These are phyloP conservation scores for Phaonia tiefii DNA, from an alignment of 2,888 invertebrate species.

Conservation along the genomic window DNA sequence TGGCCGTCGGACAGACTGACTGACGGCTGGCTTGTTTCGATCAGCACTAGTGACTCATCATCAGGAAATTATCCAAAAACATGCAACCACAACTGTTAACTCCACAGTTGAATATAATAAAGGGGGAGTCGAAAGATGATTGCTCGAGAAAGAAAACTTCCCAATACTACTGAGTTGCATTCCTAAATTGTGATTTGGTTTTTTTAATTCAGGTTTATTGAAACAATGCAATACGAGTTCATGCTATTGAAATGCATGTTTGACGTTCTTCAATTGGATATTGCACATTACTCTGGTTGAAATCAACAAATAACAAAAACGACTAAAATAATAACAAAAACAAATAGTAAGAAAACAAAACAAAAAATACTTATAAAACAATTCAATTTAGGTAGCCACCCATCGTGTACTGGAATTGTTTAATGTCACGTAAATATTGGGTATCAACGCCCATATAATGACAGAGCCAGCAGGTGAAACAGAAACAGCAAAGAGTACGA, in stretches of 20 bases:
- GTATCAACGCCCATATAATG: constrained; percentile 1
- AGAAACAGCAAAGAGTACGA: background rate
- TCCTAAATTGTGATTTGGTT: too few relatives aligned
- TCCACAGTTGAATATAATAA: too few relatives aligned
- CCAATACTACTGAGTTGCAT: too few relatives aligned
- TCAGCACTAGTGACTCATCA: constrained; percentile 11
- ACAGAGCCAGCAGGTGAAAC: background rate
- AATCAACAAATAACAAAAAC: constrained; percentile 14
- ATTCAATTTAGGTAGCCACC: background rate
- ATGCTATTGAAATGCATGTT: constrained; percentile 22
- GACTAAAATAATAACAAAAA: background rate
- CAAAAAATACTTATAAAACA: background rate
- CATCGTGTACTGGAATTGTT: background rate
- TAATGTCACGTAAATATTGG: constrained; percentile 34
- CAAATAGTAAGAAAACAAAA: background rate
- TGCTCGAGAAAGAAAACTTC: too few relatives aligned
- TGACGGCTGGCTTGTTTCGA: background rate
- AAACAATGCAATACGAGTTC: constrained; percentile 10
- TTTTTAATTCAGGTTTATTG: too few relatives aligned
- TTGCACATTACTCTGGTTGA: background rate
- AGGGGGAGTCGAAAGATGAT: too few relatives aligned
- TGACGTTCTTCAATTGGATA: constrained; percentile 6
- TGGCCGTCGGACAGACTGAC: background rate
- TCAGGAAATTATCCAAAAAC: constrained; percentile 4
- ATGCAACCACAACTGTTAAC: background rate